These are phyloP conservation scores for Deroplatys truncata DNA, from an alignment of 2,888 invertebrate genomes.

Conservation along the genomic window DNA sequence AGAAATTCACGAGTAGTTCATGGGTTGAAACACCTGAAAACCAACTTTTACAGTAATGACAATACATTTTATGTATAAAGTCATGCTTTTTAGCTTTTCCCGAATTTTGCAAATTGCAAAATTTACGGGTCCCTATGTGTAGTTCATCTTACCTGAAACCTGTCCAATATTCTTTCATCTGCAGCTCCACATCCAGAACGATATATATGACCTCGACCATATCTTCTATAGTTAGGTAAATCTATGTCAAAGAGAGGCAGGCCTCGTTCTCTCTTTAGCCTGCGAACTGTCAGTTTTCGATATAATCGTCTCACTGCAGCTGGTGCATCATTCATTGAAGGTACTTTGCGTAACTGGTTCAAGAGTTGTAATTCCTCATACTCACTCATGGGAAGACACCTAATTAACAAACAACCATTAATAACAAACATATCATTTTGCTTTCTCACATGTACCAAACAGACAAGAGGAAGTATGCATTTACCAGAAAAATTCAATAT, in stretches of 20 bases:
- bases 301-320: slow-evolving; percentile 47
- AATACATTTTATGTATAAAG: no score
- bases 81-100: no score
- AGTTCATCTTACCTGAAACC: slow-evolving; percentile 21
- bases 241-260: slow-evolving; percentile 57
- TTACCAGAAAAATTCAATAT: no score
- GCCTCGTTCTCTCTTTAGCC: slow-evolving; percentile 52
- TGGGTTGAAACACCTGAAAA: no score
- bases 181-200: not conserved
- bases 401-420: not conserved
- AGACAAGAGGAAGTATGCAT: no score
- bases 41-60: no score
- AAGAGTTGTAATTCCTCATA: slow-evolving; percentile 50
- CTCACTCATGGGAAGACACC: slow-evolving; percentile 42
- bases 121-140: no score
- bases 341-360: slow-evolving; percentile 34
- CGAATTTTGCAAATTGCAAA: no score
- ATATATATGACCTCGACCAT: not conserved
- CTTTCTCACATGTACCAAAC: no score
- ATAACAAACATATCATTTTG: no score
- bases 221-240: not conserved
- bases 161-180: slow-evolving; percentile 24
- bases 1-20: no score
- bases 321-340: slow-evolving; percentile 38
- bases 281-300: slow-evolving; percentile 54